These are phyloP conservation scores for Cephalopholis sonnerati DNA, from an alignment of 2,113 vertebrate species.

Conservation along the genomic window DNA sequence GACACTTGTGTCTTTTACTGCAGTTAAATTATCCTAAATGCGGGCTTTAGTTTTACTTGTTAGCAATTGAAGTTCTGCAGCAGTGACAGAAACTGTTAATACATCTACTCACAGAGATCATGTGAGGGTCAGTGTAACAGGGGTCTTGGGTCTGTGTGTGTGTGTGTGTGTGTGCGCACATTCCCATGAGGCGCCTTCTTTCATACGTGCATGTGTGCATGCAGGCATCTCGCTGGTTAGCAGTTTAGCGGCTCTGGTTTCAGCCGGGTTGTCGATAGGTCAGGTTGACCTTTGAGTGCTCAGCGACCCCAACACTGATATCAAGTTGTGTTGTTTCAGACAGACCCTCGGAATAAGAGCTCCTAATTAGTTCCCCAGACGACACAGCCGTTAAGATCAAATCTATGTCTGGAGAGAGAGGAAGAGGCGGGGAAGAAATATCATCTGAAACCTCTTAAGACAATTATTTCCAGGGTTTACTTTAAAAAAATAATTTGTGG, in stretches of 20 bases:
- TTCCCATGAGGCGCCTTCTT: conserved; percentile 42
- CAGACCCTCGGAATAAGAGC: conserved; percentile 38
- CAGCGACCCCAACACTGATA: conserved; percentile 52
- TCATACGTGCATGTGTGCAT: conserved; percentile 52
- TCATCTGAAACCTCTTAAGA: conserved; percentile 14
- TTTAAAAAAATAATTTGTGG: neutral
- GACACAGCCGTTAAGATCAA: conserved; percentile 55
- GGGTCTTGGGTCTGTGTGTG: conserved; percentile 14
- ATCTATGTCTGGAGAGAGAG: conserved; percentile 38
- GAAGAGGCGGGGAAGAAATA: neutral
- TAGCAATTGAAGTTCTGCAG: neutral
- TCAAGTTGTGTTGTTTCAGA: conserved; percentile 74
- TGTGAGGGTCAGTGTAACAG: conserved; percentile 3
- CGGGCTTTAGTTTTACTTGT: neutral
- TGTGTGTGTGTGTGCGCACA: neutral
- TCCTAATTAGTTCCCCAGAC: conserved; percentile 73
- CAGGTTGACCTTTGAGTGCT: conserved; percentile 65
- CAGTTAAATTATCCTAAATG: neutral
- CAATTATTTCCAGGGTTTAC: conserved; percentile 15
- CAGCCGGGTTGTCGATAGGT: conserved; percentile 65
- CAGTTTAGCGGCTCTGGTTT: conserved; percentile 71
- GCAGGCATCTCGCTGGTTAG: conserved; percentile 42
- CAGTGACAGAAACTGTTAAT: neutral
- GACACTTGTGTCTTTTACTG: neutral
- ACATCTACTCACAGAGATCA: conserved; percentile 6